phyloP scores from a whole-genome alignment of 1,140 invertebrate genomes.

The Bombus affinis region DNA sequence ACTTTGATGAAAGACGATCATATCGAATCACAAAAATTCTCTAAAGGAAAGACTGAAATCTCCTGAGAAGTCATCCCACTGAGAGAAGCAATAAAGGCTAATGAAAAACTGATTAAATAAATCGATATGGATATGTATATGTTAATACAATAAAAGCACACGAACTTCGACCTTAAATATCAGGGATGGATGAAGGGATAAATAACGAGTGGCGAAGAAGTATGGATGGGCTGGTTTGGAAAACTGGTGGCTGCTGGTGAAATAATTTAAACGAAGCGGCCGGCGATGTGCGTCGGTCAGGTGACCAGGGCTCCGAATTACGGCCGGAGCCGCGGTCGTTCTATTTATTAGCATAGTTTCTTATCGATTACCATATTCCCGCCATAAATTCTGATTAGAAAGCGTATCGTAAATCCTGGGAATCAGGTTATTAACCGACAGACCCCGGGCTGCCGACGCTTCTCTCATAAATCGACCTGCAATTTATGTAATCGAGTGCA shows the following conservation, averaged over 20 bases:
- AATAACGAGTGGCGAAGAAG: background rate
- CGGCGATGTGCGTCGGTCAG: slow-evolving; percentile 31
- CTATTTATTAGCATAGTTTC: slow-evolving; percentile 58
- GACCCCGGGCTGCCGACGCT: background rate
- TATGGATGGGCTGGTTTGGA: too few relatives aligned
- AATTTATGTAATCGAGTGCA: slow-evolving; percentile 44
- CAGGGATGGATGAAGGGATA: background rate
- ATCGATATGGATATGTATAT: too few relatives aligned
- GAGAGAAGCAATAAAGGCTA: too few relatives aligned
- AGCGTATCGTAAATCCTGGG: slow-evolving; percentile 50
- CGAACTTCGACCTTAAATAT: background rate
- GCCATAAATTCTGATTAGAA: slow-evolving; percentile 50
- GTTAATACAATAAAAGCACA: too few relatives aligned
- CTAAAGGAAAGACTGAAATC: too few relatives aligned
- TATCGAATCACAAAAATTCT: too few relatives aligned
- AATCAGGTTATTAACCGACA: slow-evolving; percentile 52
- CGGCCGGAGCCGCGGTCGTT: background rate
- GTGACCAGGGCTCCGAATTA: slow-evolving; percentile 31
- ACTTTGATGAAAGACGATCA: too few relatives aligned
- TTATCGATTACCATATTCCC: slow-evolving; percentile 52
- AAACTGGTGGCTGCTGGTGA: slow-evolving; percentile 3
- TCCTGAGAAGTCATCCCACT: too few relatives aligned
- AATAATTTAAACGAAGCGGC: slow-evolving; percentile 29
- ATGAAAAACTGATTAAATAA: too few relatives aligned
- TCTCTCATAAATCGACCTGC: slow-evolving; percentile 35